Evolutionary conservation across 2,797 vertebrate species (phyloP), one percentile per base, ranked within the genome.

Genomic region (Buceros bicornis): DNA sequence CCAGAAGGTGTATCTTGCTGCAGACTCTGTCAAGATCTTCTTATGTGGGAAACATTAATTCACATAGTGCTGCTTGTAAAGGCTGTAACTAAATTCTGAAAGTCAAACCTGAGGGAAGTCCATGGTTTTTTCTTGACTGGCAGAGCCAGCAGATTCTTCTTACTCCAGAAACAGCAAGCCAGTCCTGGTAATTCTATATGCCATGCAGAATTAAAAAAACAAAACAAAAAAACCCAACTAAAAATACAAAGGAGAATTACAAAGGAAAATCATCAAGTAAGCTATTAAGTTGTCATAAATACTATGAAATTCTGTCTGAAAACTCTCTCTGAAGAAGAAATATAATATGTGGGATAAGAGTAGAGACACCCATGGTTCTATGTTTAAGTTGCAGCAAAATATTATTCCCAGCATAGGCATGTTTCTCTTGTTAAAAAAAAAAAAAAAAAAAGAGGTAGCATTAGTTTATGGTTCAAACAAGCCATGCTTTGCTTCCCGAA

Each of bases 101-200:
- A 90, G 37, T 83, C 4, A 2, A 8, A 81, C 25, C 25, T 88
- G 45, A 57, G 42, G 25, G 31, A 92, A 71, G 43, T 58, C 25
- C 25, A 16, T 71, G 70, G 25, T 77, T 88, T 42, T 42, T 88
- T n/a, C 51, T 94, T 94, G 61, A 72, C 53, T 78, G 51, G 31
- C 33, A 86, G 51, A 89, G 53, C 42, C 45, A 90, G 71, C 35
- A 88, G 82, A 86, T 83, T 92, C 50, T 92, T 81, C 61, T 45
- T 77, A n/a, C 16, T 65, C 20, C 31, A 35, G 37, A 35, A 92
- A 89, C 4, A 78, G 37, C 28, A 82, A 91, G 19, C 15, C 69
- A 58, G 48, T 83, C 42, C 31, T 90, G 67, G 61, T 86, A 71
- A 72, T 60, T 83, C 61, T 58, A 5, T 42, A 64, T 70, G 42